Evolutionary conservation across 37 sponge, comb jelly and placozoan genomes (phyloP).

Genomic region (Ianthella basta): DNA sequence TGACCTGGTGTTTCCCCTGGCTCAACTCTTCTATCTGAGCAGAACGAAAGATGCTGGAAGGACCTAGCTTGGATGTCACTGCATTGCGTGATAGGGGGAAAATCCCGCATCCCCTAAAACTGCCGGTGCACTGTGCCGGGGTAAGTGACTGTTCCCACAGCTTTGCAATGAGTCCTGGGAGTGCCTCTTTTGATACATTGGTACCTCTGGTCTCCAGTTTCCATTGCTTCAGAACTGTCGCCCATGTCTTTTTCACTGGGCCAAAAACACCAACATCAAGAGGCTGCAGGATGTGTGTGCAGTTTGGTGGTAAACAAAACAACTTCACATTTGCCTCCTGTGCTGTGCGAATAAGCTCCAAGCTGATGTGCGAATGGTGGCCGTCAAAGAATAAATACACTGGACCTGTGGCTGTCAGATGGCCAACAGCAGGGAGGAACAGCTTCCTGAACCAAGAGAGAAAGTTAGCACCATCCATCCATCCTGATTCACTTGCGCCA

Average conservation of each 20-base stretch:
- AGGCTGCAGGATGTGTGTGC: slow-evolving; percentile 14
- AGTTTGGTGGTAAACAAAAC: slow-evolving; percentile 1
- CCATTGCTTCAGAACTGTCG: background rate
- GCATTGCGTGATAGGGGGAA: no score
- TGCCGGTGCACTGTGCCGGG: no score
- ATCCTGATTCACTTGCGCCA: background rate
- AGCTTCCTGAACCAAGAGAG: slow-evolving; percentile 7
- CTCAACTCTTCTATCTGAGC: no score
- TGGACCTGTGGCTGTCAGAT: background rate
- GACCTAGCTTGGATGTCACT: no score
- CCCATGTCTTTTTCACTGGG: background rate
- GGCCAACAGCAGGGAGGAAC: slow-evolving; percentile 3
- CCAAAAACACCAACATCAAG: slow-evolving; percentile 13
- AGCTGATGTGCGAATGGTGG: slow-evolving; percentile 8
- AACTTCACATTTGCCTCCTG: background rate
- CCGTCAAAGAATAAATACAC: slow-evolving; percentile 6
- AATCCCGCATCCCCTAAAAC: no score
- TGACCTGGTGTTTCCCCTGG: no score
- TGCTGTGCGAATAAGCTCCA: slow-evolving; percentile 1
- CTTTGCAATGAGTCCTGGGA: background rate
- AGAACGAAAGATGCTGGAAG: no score
- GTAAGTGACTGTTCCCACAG: slow-evolving; percentile 37
- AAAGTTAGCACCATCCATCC: slow-evolving; percentile 23
- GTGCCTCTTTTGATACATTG: background rate
- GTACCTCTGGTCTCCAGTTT: background rate